phyloP scores from a whole-genome alignment of 2,113 vertebrate species.

The Copsychus sechellarum region DNA sequence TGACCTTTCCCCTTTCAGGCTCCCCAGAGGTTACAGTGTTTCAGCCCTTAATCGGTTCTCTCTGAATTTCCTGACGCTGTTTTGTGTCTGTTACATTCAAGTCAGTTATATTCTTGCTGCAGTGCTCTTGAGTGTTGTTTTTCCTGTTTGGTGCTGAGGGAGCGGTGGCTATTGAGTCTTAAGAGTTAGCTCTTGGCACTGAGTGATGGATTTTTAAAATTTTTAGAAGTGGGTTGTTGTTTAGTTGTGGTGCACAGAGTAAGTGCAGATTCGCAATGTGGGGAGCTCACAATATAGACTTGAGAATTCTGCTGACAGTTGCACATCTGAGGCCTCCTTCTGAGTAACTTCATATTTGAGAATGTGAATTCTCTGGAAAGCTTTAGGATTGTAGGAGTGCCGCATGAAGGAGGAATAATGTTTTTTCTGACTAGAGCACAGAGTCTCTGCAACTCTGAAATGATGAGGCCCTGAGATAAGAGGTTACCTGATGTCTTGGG shows the following conservation, averaged over 20 bases:
- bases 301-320: neutral
- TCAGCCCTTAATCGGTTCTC: neutral
- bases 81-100: neutral
- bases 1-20: neutral
- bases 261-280: neutral
- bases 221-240: neutral
- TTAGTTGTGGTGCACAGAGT: neutral
- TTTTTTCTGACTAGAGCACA: neutral
- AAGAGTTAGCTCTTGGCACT: neutral
- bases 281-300: neutral
- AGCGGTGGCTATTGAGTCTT: neutral
- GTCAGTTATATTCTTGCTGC: neutral
- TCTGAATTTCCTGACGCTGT: neutral
- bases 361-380: neutral
- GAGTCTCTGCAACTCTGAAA: neutral
- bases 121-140: neutral
- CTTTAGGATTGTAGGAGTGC: neutral
- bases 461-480: neutral
- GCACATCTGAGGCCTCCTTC: neutral
- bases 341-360: neutral
- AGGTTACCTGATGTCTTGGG: neutral
- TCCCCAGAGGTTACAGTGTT: neutral
- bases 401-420: rapidly evolving
- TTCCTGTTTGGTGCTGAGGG: neutral
- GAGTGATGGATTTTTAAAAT: neutral